Conservation (phyloP, 2,888 invertebrate genomes). For the Rhabditoides inermis region DNA sequence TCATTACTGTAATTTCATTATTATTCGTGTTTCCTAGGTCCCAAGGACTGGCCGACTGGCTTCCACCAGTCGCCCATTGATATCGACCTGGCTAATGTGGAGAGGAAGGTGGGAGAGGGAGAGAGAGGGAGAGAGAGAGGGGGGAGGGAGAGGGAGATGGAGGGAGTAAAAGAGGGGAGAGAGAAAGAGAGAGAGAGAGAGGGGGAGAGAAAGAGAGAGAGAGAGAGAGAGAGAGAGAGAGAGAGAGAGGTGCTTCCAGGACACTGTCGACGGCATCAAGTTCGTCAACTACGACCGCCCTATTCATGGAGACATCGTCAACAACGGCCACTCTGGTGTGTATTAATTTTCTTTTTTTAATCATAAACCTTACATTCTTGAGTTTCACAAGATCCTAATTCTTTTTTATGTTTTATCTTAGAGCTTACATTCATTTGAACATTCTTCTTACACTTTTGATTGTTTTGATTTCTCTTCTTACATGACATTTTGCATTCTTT, state of each 20-base stretch:
- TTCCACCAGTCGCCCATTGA: conserved; percentile 45
- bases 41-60: conserved; percentile 30
- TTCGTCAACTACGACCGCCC: conserved; percentile 45
- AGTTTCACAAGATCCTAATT: background rate
- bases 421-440: no score
- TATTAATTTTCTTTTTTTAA: no score
- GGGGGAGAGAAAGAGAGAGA: no score
- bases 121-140: conserved; percentile 2
- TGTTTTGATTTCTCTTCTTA: background rate
- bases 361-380: background rate
- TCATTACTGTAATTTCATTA: no score
- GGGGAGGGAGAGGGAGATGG: no score
- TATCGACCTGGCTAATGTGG: conserved; percentile 30
- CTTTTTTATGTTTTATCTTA: background rate
- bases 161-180: no score
- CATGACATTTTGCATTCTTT: no score
- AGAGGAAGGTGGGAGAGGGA: no score
- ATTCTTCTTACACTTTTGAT: background rate
- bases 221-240: no score
- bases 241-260: no score
- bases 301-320: conserved; percentile 41
- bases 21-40: conserved; percentile 10
- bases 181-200: no score
- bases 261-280: conserved; percentile 34
- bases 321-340: conserved; percentile 46